A percentile compares a stretch with the other conserved stretches of the same genome.
Conservation (phyloP, 2,797 vertebrate species). For the Arrhamphus sclerolepis region DNA sequence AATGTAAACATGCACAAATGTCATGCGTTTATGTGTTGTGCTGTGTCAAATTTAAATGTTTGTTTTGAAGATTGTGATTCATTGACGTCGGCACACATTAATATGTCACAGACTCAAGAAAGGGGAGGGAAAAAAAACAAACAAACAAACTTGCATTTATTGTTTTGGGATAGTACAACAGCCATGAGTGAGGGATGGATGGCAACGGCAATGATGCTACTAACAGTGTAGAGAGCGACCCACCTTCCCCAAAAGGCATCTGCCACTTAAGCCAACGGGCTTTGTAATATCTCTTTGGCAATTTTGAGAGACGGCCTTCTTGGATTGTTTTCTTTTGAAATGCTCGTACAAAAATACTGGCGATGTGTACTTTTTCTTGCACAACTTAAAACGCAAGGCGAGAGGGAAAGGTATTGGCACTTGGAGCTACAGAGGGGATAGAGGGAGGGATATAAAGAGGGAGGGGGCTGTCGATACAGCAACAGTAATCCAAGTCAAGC, state of each 20-base stretch:
- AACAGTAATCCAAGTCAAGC: constrained; percentile 74
- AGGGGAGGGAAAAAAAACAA: constrained; percentile 6
- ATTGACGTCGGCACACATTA: constrained; percentile 1
- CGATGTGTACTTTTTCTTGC: constrained; percentile 60
- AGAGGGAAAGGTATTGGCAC: constrained; percentile 69
- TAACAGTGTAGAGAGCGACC: constrained; percentile 71
- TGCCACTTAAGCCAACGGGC: constrained; percentile 60
- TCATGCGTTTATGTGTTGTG: constrained; percentile 44
- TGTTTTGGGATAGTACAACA: constrained; percentile 77
- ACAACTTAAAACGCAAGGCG: constrained; percentile 63
- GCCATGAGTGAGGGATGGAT: constrained; percentile 66
- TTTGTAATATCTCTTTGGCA: constrained; percentile 86
- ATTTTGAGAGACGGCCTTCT: constrained; percentile 77
- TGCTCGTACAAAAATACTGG: constrained; percentile 84
- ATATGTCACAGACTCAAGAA: constrained; percentile 46
- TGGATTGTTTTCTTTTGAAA: constrained; percentile 63
- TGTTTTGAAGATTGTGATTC: background rate
- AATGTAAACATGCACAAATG: constrained; percentile 65
- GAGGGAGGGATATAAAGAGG: constrained; percentile 52
- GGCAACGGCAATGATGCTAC: constrained; percentile 71
- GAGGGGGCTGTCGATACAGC: constrained; percentile 61
- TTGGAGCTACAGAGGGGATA: constrained; percentile 59
- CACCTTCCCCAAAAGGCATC: constrained; percentile 62
- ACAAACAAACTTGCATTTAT: constrained; percentile 80
- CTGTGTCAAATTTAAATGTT: constrained; percentile 19